Evolutionary conservation across 2,888 invertebrate species (phyloP).

Genomic region (Loripinus fragilis): DNA sequence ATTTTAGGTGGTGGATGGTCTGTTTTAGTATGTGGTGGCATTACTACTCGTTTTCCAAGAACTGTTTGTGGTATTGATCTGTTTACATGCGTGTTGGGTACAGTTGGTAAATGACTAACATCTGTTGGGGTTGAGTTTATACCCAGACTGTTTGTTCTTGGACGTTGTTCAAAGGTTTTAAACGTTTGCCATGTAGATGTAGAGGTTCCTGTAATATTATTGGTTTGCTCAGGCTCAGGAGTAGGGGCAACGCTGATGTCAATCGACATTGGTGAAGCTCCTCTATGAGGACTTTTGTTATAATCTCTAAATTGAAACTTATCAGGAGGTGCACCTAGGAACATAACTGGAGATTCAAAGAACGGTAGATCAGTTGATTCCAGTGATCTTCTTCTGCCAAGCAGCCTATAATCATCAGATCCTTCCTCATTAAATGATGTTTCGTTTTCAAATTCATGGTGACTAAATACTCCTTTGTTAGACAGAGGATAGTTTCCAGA

Average conservation of each 20-base stretch:
- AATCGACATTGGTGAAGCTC: conserved; percentile 8
- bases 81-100: neutral
- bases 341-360: conserved; percentile 43
- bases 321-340: conserved; percentile 30
- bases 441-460: conserved; percentile 19
- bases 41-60: neutral
- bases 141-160: neutral
- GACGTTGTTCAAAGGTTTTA: neutral
- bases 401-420: conserved; percentile 2
- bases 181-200: neutral
- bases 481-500: neutral
- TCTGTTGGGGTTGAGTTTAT: neutral
- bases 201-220: neutral
- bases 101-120: neutral
- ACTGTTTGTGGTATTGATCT: neutral
- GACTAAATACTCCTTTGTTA: neutral
- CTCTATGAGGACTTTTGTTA: neutral
- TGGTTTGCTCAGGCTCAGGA: neutral
- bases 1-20: conserved; percentile 7
- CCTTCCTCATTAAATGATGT: conserved; percentile 32
- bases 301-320: neutral
- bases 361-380: conserved; percentile 28
- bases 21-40: neutral
- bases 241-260: conserved; percentile 5
- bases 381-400: neutral